Evolutionary conservation across 2,888 invertebrate species (phyloP).

Genomic region (Ormia ochracea): DNA sequence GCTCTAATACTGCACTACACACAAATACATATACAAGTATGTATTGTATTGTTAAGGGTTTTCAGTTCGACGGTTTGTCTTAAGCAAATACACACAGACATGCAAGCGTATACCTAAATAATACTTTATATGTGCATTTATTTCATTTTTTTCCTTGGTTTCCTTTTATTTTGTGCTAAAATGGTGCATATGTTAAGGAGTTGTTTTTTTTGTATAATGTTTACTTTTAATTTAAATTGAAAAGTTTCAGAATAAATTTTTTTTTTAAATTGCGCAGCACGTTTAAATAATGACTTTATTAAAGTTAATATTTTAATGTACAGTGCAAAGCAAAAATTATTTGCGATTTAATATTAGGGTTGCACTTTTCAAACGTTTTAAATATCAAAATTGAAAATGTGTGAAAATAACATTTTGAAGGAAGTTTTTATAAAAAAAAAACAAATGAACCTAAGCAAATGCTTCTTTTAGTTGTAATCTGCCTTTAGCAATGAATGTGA

Average conservation of each 20-base stretch:
- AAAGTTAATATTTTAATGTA: not conserved
- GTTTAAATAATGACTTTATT: slow-evolving; percentile 1
- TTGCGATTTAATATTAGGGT: too few species aligned
- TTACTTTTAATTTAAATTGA: slow-evolving; percentile 33
- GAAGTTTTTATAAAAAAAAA: too few species aligned
- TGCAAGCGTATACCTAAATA: not conserved
- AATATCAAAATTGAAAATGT: too few species aligned
- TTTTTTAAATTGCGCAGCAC: not conserved
- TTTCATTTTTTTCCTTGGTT: not conserved
- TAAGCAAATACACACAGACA: slow-evolving; percentile 7
- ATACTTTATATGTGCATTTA: not conserved
- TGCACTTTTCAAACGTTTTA: too few species aligned
- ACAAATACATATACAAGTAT: not conserved
- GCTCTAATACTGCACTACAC: slow-evolving; percentile 8
- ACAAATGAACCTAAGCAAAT: too few species aligned
- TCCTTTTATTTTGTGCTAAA: not conserved
- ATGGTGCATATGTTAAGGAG: slow-evolving; percentile 18
- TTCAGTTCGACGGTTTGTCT: slow-evolving; percentile 8
- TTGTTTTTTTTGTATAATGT: slow-evolving; percentile 4
- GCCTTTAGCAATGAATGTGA: too few species aligned
- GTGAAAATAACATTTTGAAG: too few species aligned
- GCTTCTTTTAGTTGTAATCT: too few species aligned
- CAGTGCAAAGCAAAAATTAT: too few species aligned
- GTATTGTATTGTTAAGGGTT: not conserved
- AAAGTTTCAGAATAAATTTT: slow-evolving; percentile 9